Base-by-base conservation (phyloP, 2,797 vertebrate species). In the Brachyrhaphis roseni region DNA sequence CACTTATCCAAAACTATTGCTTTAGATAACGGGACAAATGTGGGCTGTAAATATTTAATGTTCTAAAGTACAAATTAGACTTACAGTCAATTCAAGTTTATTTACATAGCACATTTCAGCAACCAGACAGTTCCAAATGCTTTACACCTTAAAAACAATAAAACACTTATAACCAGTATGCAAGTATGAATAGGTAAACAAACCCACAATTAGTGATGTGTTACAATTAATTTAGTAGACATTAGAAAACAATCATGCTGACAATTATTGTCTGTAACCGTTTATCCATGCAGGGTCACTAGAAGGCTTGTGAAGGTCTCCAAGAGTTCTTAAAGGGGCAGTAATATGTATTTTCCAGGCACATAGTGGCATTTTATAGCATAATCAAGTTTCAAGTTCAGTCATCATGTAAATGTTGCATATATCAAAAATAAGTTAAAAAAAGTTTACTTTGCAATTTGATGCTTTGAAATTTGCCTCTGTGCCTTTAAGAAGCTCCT, bases 1-100 rank as follows among this genome's bases (percentile, higher is more conserved):
- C 88, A 82, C 84, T 92, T 79, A 84, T 86, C 76, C 72, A 80
- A 81, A 91, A 79, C 76, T 81, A 34, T n/a, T 79, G 12, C 5
- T 51, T 34, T 34, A 31, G 16, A 18, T 20, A 11, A 3, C 8
- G 28, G 8, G 45, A 31, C 43, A 7, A 45, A 31, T 66, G 34
- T 16, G 64, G 36, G 23, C 20, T 5, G 39, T 41, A 41, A 68
- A 23, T 41, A 68, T 23, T 68, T 41, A 12, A 64, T 20, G 8
- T 36, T 34, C 28, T 34, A 34, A 34, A 62, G 15, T 18, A 62
- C 12, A 62, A 34, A 62, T 34, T 34, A 62, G 28, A 36, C 36
- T 66, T 10, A 66, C 20, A 20, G 34, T 20, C 16, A 10, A 26
- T 53, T 53, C 49, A 23, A 10, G 20, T 53, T 1, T 53, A 53